These are phyloP conservation scores for Heterocephalus glaber DNA, from an alignment of 2,113 vertebrate genomes.

Conservation along the genomic window DNA sequence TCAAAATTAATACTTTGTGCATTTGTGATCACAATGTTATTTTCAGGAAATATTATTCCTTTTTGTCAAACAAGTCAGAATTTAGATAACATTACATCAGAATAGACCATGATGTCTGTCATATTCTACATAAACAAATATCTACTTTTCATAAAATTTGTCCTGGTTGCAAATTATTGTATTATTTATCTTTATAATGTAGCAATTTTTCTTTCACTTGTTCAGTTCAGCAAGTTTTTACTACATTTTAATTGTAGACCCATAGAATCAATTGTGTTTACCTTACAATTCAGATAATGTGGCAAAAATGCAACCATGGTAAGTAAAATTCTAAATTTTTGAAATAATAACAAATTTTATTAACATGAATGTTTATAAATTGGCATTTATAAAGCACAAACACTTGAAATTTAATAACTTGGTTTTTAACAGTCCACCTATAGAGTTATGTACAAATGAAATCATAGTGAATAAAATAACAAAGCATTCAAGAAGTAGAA, in stretches of 20 bases:
- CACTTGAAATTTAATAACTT: background rate
- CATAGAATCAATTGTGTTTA: background rate
- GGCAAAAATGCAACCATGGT: background rate
- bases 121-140: background rate
- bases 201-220: constrained; percentile 39
- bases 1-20: background rate
- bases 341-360: background rate
- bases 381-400: background rate
- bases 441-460: background rate
- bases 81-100: background rate
- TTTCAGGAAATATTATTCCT: background rate
- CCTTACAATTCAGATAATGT: background rate
- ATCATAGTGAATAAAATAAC: background rate
- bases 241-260: background rate
- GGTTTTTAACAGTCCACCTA: background rate
- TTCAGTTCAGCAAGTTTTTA: constrained; percentile 62
- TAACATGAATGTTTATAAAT: background rate
- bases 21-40: background rate
- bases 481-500: background rate
- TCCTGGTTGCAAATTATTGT: background rate
- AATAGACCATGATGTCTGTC: background rate
- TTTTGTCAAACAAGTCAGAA: background rate
- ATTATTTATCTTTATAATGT: background rate
- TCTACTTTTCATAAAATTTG: constrained; percentile 31
- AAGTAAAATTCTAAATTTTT: background rate